A percentile compares a stretch with the other conserved stretches of the same genome.
Evolutionary conservation across 2,888 invertebrate genomes (phyloP).

Genomic region (Spatulosminthurus flaviceps): DNA sequence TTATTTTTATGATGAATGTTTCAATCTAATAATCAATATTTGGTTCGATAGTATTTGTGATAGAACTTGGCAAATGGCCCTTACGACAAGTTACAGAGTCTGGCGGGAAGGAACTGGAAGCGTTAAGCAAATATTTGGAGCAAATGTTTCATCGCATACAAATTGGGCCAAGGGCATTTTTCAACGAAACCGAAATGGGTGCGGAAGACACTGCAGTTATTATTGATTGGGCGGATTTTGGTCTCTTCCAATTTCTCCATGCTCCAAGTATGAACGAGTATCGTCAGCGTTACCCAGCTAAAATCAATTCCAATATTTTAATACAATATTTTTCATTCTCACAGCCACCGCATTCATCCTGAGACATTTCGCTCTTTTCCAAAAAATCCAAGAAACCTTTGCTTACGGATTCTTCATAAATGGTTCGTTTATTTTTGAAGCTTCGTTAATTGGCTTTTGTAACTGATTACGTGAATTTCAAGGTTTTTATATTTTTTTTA

Average conservation of each 20-base stretch:
- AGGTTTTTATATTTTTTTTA: not conserved
- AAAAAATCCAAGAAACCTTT: not conserved
- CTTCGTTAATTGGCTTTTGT: not conserved
- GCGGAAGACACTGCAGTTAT: not conserved
- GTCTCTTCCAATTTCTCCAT: too few relatives aligned
- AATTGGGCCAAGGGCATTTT: not conserved
- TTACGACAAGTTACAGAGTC: not conserved
- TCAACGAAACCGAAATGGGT: not conserved
- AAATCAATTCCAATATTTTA: too few relatives aligned
- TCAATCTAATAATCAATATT: too few relatives aligned
- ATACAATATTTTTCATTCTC: too few relatives aligned
- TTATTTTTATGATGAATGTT: not conserved
- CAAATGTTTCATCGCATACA: not conserved
- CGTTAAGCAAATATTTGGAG: not conserved
- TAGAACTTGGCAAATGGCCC: not conserved
- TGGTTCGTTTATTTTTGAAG: not conserved
- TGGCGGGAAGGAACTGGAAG: not conserved
- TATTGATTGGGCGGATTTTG: too few relatives aligned
- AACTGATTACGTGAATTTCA: not conserved
- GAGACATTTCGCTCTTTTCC: not conserved
- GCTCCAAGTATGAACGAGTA: too few relatives aligned
- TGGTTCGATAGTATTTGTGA: not conserved
- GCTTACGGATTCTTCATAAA: slow-evolving; percentile 5
- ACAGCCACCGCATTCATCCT: not conserved
- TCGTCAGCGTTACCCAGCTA: too few relatives aligned